Evolutionary conservation across 2,888 invertebrate species (phyloP).

Genomic region (Xanthia icteritia): DNA sequence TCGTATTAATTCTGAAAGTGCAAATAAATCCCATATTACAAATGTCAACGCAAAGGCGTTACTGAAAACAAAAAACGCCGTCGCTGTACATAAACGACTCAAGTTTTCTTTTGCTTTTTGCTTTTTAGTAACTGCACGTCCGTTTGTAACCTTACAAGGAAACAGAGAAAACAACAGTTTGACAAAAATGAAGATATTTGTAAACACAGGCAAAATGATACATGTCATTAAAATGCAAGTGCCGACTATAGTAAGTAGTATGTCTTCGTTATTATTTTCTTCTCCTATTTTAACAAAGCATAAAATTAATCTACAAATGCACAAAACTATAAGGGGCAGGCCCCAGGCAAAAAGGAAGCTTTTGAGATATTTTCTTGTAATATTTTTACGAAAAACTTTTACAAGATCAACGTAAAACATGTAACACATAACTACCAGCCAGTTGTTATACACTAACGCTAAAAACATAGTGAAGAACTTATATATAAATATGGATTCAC

Average conservation of each 20-base stretch:
- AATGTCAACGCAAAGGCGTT: constrained; percentile 29
- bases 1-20: constrained; percentile 2
- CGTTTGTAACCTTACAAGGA: constrained; percentile 1
- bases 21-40: constrained; percentile 28
- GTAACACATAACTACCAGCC: constrained; percentile 39
- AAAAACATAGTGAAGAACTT: constrained; percentile 30
- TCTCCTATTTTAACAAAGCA: background rate
- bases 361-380: constrained; percentile 39
- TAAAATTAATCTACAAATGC: background rate
- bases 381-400: constrained; percentile 33
- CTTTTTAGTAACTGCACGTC: background rate
- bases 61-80: constrained; percentile 26
- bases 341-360: constrained; percentile 47
- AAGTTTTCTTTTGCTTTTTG: constrained; percentile 22
- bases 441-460: constrained; percentile 39
- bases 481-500: background rate
- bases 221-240: constrained; percentile 8
- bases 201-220: constrained; percentile 2
- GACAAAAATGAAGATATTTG: constrained; percentile 26
- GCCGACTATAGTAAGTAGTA: background rate
- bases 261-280: background rate
- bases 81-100: constrained; percentile 44
- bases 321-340: constrained; percentile 3
- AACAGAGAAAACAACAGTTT: constrained; percentile 28
- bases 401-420: constrained; percentile 50